Percentiles rank a stretch among this genome's conserved stretches.
phyloP scores from a whole-genome alignment of 2,888 invertebrate species.

The Miltochrista miniata region DNA sequence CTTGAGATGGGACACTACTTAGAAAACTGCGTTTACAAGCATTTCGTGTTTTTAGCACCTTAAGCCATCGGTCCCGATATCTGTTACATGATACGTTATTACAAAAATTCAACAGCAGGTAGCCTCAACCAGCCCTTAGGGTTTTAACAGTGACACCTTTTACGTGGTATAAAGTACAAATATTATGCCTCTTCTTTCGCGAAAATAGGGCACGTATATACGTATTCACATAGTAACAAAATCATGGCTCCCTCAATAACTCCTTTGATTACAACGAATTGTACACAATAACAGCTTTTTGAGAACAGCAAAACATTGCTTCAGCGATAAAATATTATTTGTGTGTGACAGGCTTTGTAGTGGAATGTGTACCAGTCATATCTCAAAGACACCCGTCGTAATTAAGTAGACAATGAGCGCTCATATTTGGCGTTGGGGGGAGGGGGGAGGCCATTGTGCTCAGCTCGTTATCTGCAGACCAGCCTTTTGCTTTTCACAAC shows the following conservation, averaged over 20 bases:
- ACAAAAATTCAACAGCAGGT: too few relatives aligned
- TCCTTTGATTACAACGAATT: conserved; percentile 41
- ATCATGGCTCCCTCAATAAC: conserved; percentile 26
- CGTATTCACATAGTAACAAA: conserved; percentile 3
- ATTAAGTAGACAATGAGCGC: conserved; percentile 80
- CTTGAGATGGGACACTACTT: too few relatives aligned
- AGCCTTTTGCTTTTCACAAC: conserved; percentile 72
- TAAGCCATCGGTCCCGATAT: too few relatives aligned
- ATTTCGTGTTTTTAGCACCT: too few relatives aligned
- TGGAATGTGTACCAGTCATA: conserved; percentile 66
- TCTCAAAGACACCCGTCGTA: conserved; percentile 77
- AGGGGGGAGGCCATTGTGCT: conserved; percentile 61
- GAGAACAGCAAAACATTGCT: conserved; percentile 58
- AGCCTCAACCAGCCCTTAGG: too few relatives aligned
- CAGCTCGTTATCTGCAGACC: conserved; percentile 72
- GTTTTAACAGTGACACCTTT: too few relatives aligned
- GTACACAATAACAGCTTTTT: conserved; percentile 56
- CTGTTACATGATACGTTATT: too few relatives aligned
- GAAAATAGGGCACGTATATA: background rate
- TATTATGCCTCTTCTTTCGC: too few relatives aligned
- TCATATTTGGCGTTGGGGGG: conserved; percentile 72
- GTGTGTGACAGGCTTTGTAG: conserved; percentile 74
- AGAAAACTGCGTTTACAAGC: too few relatives aligned
- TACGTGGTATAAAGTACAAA: background rate
- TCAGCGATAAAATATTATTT: conserved; percentile 72